Evolutionary conservation across 1,140 invertebrate genomes (phyloP).

Genomic region (Lepidurus apus): DNA sequence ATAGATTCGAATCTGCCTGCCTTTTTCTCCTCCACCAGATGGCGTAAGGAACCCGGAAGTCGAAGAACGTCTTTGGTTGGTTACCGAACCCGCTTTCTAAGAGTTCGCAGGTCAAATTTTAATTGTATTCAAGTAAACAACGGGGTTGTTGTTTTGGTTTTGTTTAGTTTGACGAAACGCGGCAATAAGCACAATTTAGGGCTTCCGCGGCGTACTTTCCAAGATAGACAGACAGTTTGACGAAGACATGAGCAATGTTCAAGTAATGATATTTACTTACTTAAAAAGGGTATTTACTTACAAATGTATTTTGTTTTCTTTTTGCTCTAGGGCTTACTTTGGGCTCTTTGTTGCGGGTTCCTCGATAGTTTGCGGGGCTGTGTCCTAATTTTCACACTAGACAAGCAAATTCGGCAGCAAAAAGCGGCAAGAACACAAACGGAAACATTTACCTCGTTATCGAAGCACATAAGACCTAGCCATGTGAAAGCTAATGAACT

Average conservation of each 20-base stretch:
- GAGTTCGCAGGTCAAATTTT: neutral
- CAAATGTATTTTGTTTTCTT: too few species aligned
- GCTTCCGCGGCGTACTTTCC: too few species aligned
- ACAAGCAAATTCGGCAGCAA: slow-evolving; percentile 62
- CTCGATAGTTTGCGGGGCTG: slow-evolving; percentile 64
- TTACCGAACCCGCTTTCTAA: neutral
- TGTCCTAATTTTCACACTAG: slow-evolving; percentile 61
- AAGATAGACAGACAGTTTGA: too few species aligned
- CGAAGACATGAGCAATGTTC: too few species aligned
- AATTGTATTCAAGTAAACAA: neutral
- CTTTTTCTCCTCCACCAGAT: neutral
- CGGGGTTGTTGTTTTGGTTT: neutral
- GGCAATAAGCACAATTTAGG: too few species aligned
- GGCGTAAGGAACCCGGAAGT: neutral
- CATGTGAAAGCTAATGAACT: slow-evolving; percentile 44
- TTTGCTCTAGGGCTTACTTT: slow-evolving; percentile 55
- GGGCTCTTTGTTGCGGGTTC: slow-evolving; percentile 58
- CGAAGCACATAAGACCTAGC: slow-evolving; percentile 45
- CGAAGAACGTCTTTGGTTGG: too few species aligned
- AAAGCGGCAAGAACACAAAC: slow-evolving; percentile 49
- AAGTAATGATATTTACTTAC: too few species aligned
- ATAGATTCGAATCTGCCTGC: neutral
- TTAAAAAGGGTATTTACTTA: neutral
- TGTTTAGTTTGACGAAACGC: slow-evolving; percentile 6
- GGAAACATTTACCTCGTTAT: slow-evolving; percentile 45